phyloP scores from a whole-genome alignment of 2,888 invertebrate species.

The Sminthurinus aureus region DNA sequence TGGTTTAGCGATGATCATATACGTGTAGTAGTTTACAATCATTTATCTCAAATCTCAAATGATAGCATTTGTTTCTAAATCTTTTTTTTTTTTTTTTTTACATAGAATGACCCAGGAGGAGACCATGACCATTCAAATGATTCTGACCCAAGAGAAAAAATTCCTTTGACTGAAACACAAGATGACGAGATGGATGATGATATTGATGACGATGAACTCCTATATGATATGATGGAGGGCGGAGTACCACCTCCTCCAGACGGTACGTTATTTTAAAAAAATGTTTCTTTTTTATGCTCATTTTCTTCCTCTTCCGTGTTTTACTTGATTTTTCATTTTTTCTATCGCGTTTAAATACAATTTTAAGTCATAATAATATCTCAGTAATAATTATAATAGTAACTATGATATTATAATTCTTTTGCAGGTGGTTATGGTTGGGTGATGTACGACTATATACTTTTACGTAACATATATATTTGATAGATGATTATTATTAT shows the following conservation, averaged over 20 bases:
- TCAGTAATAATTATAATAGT: too few relatives aligned
- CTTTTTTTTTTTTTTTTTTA: not conserved
- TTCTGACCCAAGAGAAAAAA: conserved; percentile 33
- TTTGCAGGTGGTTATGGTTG: conserved; percentile 68
- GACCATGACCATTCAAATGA: conserved; percentile 26
- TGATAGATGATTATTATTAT: conserved; percentile 82
- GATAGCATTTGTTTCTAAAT: too few relatives aligned
- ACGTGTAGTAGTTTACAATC: too few relatives aligned
- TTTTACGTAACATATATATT: not conserved
- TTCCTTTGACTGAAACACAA: conserved; percentile 33
- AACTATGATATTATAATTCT: too few relatives aligned
- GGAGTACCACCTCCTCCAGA: conserved; percentile 65
- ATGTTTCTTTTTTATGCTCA: too few relatives aligned
- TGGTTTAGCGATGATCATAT: too few relatives aligned
- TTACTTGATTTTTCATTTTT: too few relatives aligned
- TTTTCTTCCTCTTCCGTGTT: too few relatives aligned
- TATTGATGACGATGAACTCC: conserved; percentile 55
- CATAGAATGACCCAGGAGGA: conserved; percentile 33
- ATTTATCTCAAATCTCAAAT: too few relatives aligned
- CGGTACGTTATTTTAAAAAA: conserved; percentile 62
- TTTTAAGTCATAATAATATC: too few relatives aligned
- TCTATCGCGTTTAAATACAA: too few relatives aligned
- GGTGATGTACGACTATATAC: conserved; percentile 61
- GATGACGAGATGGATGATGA: conserved; percentile 59
- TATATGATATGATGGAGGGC: conserved; percentile 56